phyloP scores from a whole-genome alignment of 1,140 invertebrate genomes.

The Bradysia coprophila region DNA sequence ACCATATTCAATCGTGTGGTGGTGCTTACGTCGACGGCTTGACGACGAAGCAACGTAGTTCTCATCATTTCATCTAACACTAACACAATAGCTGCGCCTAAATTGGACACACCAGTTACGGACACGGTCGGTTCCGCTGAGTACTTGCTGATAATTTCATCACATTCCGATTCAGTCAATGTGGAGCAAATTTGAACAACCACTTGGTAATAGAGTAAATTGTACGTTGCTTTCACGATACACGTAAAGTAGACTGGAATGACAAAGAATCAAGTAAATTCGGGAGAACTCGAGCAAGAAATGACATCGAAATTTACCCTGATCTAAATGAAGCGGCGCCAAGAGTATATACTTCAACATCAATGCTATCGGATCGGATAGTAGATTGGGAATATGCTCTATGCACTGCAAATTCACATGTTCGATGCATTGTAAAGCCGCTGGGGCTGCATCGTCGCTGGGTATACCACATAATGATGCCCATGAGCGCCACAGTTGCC shows the following conservation, averaged over 20 bases:
- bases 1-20: not conserved
- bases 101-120: constrained; percentile 7
- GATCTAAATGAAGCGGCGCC: constrained; percentile 67
- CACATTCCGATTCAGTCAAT: constrained; percentile 30
- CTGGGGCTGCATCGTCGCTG: constrained; percentile 7
- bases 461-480: constrained; percentile 35
- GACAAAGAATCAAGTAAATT: constrained; percentile 7
- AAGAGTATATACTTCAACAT: constrained; percentile 74
- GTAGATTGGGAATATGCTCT: constrained; percentile 29
- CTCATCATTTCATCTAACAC: constrained; percentile 17
- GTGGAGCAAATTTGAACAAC: constrained; percentile 40
- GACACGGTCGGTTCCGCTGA: constrained; percentile 1
- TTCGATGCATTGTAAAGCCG: constrained; percentile 19
- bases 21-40: constrained; percentile 12
- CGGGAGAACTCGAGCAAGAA: too few species aligned
- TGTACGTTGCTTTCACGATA: constrained; percentile 71
- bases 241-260: constrained; percentile 69
- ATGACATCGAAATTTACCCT: constrained; percentile 50
- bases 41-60: constrained; percentile 16
- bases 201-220: constrained; percentile 76
- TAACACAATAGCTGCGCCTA: constrained; percentile 19
- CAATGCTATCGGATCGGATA: constrained; percentile 66
- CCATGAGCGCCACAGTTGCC: constrained; percentile 44
- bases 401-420: constrained; percentile 19
- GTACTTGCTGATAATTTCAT: constrained; percentile 16